Conservation (phyloP, 2,888 invertebrate genomes). For the Chrysolina americana region DNA sequence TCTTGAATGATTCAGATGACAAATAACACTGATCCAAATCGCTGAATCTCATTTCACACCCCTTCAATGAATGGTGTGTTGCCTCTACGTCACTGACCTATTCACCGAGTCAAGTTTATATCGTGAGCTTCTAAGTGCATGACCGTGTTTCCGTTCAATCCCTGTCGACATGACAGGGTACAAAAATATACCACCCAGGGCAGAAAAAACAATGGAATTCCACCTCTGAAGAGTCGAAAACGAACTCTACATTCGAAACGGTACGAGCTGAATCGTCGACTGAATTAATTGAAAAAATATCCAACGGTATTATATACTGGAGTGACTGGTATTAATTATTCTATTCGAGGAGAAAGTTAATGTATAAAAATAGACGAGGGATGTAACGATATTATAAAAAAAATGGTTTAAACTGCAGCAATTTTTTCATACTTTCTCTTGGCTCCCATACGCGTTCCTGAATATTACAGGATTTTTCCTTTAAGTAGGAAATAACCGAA, state of each 20-base stretch:
- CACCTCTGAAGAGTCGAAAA: constrained; percentile 16
- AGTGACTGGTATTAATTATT: too few relatives aligned
- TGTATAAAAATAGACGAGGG: neutral
- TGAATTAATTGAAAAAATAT: neutral
- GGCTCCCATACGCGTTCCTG: too few relatives aligned
- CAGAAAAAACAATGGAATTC: constrained; percentile 51
- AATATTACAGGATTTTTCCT: too few relatives aligned
- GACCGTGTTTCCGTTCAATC: constrained; percentile 52
- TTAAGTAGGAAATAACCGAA: too few relatives aligned
- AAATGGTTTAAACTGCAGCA: too few relatives aligned
- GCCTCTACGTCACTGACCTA: constrained; percentile 2
- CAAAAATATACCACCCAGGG: constrained; percentile 55
- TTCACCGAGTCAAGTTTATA: constrained; percentile 13
- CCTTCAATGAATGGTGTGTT: too few relatives aligned
- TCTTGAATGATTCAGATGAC: too few relatives aligned
- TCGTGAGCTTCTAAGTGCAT: constrained; percentile 29
- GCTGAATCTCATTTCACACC: too few relatives aligned
- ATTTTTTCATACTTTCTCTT: too few relatives aligned
- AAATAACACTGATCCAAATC: too few relatives aligned
- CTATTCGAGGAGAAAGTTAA: too few relatives aligned
- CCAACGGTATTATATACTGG: too few relatives aligned
- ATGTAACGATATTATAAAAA: neutral
- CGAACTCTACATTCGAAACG: neutral
- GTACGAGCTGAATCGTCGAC: neutral
- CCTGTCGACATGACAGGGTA: constrained; percentile 50